These are phyloP conservation scores for Odontamblyopus lacepedii DNA, from an alignment of 2,797 vertebrate genomes.

Conservation along the genomic window DNA sequence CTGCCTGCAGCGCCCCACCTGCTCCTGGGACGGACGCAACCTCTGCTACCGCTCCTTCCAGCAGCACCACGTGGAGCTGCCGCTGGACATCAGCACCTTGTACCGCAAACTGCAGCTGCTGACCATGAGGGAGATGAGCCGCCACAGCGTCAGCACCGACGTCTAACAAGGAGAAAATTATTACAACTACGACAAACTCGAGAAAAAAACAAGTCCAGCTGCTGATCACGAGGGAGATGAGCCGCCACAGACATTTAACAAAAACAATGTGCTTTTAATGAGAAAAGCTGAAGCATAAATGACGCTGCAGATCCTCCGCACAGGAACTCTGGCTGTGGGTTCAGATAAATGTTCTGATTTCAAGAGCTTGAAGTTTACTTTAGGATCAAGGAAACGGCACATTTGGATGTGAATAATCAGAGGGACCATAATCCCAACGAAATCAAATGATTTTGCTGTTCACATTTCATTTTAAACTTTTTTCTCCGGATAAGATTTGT, in stretches of 20 bases:
- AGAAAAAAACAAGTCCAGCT: neutral
- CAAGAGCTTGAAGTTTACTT: too few relatives aligned
- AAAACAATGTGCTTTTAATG: too few relatives aligned
- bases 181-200: neutral
- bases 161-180: conserved; percentile 69
- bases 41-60: conserved; percentile 85
- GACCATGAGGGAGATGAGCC: conserved; percentile 89
- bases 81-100: conserved; percentile 75
- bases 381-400: too few relatives aligned
- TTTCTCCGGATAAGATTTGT: too few relatives aligned
- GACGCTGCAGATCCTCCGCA: too few relatives aligned
- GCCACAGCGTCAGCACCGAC: conserved; percentile 91
- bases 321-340: too few relatives aligned
- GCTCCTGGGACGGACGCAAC: conserved; percentile 83
- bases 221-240: neutral
- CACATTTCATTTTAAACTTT: too few relatives aligned
- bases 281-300: too few relatives aligned
- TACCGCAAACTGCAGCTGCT: conserved; percentile 87
- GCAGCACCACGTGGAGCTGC: conserved; percentile 84
- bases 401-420: too few relatives aligned
- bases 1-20: conserved; percentile 85
- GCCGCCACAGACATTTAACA: neutral
- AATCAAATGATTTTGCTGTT: too few relatives aligned
- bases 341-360: too few relatives aligned
- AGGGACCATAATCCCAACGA: too few relatives aligned